Percentiles rank a stretch among this genome's conserved stretches.
Evolutionary conservation across 1,140 invertebrate species (phyloP).

Genomic region (Mesaphorura yosii): DNA sequence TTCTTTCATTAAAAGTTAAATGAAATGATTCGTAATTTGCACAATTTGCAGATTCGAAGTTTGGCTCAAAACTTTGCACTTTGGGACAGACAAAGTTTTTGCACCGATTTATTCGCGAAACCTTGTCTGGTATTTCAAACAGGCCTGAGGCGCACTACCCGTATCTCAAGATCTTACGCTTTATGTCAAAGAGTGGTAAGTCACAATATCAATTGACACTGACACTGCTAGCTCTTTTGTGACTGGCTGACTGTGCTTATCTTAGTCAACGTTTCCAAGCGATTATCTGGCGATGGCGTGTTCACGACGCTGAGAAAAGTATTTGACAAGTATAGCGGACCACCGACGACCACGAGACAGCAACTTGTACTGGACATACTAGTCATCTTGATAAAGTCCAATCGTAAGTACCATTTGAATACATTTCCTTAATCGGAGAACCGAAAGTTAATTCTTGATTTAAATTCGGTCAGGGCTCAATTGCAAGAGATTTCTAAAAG

Average conservation of each 20-base stretch:
- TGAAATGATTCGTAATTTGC: too few relatives aligned
- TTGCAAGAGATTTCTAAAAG: slow-evolving; percentile 24
- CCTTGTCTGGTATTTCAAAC: slow-evolving; percentile 43
- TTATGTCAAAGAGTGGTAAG: slow-evolving; percentile 51
- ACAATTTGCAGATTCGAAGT: slow-evolving; percentile 57
- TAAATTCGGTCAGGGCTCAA: slow-evolving; percentile 13
- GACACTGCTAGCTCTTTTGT: not conserved
- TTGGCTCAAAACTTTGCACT: slow-evolving; percentile 47
- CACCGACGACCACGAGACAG: slow-evolving; percentile 49
- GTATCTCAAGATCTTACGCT: slow-evolving; percentile 49
- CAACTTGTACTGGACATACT: slow-evolving; percentile 50
- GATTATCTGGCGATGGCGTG: slow-evolving; percentile 51
- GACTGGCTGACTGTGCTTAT: slow-evolving; percentile 25
- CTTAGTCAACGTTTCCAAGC: slow-evolving; percentile 48
- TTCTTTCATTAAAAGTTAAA: too few relatives aligned
- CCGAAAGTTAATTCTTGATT: not conserved
- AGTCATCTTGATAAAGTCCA: slow-evolving; percentile 51
- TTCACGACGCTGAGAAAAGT: slow-evolving; percentile 49
- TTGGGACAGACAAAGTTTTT: slow-evolving; percentile 48
- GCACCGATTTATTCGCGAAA: slow-evolving; percentile 47
- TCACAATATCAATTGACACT: not conserved
- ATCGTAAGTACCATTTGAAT: slow-evolving; percentile 34
- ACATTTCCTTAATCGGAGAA: not conserved
- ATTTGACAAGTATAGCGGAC: slow-evolving; percentile 47
- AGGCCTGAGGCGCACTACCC: slow-evolving; percentile 48